Conservation (phyloP, 2,797 vertebrate species). For the Propithecus perrieri region DNA sequence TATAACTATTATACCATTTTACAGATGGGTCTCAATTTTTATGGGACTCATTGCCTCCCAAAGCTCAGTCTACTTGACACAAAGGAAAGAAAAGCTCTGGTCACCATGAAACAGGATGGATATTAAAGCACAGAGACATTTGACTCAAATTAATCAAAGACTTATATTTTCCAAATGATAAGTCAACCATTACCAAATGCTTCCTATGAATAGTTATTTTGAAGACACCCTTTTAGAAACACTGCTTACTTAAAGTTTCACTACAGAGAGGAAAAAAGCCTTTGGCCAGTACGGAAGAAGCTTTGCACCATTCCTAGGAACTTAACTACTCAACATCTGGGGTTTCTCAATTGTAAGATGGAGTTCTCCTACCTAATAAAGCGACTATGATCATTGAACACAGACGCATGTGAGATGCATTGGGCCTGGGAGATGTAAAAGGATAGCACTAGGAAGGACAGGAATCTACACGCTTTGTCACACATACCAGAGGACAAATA, state of each 20-base stretch:
- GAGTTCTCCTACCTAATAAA: neutral
- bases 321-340: neutral
- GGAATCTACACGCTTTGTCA: neutral
- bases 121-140: neutral
- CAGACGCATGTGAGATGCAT: fast-evolving
- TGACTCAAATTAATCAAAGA: neutral
- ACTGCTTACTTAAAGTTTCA: neutral
- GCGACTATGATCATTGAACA: neutral
- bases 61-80: neutral
- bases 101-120: neutral
- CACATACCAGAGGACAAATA: neutral
- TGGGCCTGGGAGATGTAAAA: neutral
- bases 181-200: neutral
- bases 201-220: neutral
- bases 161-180: neutral
- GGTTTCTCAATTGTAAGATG: fast-evolving
- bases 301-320: neutral
- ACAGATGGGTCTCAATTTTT: neutral
- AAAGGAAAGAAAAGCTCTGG: neutral
- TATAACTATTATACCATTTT: neutral
- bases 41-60: too few relatives aligned
- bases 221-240: neutral
- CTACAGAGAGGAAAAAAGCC: neutral
- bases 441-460: neutral
- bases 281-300: neutral